Percentiles rank a stretch among this genome's conserved stretches.
Evolutionary conservation across 2,797 vertebrate species (phyloP).

Genomic region (Synaphobranchus kaupii): DNA sequence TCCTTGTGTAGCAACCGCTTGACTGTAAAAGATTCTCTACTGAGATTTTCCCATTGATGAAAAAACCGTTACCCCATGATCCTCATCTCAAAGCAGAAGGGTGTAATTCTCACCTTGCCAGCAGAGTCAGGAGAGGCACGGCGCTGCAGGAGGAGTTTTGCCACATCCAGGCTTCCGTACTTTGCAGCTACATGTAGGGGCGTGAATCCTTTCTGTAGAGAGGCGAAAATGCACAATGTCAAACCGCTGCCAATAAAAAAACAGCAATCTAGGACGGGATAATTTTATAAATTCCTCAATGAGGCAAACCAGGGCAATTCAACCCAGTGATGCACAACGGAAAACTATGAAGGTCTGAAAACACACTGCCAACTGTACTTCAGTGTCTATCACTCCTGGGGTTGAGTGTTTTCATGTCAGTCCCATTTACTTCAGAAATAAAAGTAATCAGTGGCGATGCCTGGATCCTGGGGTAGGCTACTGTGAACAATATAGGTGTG

Average conservation of each 20-base stretch:
- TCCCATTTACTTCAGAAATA: not conserved
- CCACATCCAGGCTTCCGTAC: constrained; percentile 94
- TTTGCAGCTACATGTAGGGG: constrained; percentile 94
- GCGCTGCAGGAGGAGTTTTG: constrained; percentile 90
- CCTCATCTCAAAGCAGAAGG: not conserved
- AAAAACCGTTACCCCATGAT: not conserved
- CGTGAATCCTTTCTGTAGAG: constrained; percentile 92
- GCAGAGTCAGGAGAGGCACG: constrained; percentile 84
- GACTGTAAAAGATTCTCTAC: not conserved
- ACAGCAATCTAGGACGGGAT: not conserved
- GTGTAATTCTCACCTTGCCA: constrained; percentile 82
- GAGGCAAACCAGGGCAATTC: not conserved
- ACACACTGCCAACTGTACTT: not conserved
- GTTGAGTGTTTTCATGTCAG: not conserved
- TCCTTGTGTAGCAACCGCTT: no score
- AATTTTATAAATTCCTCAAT: not conserved
- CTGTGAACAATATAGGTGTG: not conserved
- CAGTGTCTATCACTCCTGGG: not conserved
- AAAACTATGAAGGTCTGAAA: not conserved
- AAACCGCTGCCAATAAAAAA: not conserved
- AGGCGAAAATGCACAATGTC: constrained; percentile 1
- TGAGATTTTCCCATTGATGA: not conserved
- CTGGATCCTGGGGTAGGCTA: no score
- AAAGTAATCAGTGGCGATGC: not conserved
- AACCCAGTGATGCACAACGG: not conserved